A percentile compares a stretch with the other conserved stretches of the same genome.
Evolutionary conservation across 2,113 vertebrate species (phyloP).

Genomic region (Strix uralensis): DNA sequence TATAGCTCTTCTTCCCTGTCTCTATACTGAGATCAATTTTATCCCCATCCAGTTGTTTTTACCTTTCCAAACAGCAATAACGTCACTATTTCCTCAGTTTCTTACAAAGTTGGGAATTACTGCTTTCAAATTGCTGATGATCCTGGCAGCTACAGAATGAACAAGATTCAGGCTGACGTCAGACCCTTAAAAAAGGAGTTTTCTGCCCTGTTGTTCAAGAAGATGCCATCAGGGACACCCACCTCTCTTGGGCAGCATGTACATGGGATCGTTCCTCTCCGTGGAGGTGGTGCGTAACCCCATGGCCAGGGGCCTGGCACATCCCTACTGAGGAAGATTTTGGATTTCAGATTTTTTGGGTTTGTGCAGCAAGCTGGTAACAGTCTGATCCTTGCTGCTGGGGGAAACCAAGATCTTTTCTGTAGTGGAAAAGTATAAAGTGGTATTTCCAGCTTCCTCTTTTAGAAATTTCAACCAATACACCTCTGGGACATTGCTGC

Average conservation of each 20-base stretch:
- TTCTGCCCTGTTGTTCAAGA: not conserved
- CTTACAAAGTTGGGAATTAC: not conserved
- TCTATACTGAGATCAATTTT: not conserved
- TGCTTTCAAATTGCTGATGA: not conserved
- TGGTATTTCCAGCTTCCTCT: not conserved
- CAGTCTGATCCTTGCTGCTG: not conserved
- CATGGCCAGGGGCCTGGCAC: fast-evolving
- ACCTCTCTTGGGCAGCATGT: no score
- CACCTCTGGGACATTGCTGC: not conserved
- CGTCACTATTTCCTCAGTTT: not conserved
- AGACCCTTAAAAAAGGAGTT: not conserved
- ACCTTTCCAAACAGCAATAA: not conserved
- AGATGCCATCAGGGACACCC: not conserved
- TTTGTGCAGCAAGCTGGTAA: not conserved
- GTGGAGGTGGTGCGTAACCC: not conserved
- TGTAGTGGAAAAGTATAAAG: not conserved
- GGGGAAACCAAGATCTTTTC: no score
- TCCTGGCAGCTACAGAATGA: not conserved
- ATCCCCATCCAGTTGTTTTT: not conserved
- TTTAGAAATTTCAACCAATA: not conserved
- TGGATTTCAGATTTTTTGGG: no score
- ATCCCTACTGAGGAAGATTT: not conserved
- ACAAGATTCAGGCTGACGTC: not conserved
- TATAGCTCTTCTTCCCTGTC: not conserved
- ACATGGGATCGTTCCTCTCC: fast-evolving